Conservation (phyloP, 2,113 vertebrate species). For the Rhadina sibilatrix region DNA sequence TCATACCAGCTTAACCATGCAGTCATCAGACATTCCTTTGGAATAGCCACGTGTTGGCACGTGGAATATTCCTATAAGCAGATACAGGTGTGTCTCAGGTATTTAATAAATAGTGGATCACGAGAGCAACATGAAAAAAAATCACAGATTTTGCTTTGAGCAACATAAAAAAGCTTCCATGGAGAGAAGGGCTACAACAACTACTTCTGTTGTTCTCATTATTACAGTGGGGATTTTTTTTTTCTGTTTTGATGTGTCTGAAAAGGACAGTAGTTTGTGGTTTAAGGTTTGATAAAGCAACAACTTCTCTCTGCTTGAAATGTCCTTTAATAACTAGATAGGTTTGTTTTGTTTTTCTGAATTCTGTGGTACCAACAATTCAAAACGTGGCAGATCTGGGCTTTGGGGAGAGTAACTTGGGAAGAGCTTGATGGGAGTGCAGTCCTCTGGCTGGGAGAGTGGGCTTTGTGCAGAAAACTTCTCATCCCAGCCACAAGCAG, state of each 20-base stretch:
- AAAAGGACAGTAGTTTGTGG: background rate
- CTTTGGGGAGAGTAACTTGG: background rate
- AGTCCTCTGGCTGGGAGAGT: background rate
- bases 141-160: background rate
- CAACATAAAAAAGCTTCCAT: background rate
- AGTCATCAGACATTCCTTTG: background rate
- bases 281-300: background rate
- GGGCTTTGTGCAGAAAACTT: background rate
- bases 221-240: background rate
- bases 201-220: background rate
- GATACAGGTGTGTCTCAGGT: background rate
- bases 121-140: background rate
- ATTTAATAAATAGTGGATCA: background rate
- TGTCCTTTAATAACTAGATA: background rate
- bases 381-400: background rate
- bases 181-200: background rate
- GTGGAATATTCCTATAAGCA: background rate
- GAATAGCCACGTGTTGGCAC: background rate
- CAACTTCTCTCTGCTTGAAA: background rate
- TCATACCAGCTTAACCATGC: background rate
- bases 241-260: background rate
- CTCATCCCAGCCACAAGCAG: background rate
- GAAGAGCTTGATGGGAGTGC: background rate
- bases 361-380: background rate
- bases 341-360: background rate